A percentile compares a stretch with the other conserved stretches of the same genome.
phyloP scores from a whole-genome alignment of 2,797 vertebrate species.

The Chrysocyon brachyurus region DNA sequence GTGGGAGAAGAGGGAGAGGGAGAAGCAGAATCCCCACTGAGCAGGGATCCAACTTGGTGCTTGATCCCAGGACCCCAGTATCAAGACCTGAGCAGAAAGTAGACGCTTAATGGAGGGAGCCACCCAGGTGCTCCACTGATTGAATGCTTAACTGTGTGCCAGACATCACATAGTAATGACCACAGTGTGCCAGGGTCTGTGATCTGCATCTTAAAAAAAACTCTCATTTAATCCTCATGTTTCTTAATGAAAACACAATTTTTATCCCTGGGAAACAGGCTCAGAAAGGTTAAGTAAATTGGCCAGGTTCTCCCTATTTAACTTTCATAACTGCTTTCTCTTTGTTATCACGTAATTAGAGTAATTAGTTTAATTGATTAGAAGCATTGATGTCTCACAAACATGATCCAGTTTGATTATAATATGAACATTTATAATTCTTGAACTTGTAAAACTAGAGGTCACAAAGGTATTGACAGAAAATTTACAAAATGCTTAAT shows the following conservation, averaged over 20 bases:
- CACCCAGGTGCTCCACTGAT: background rate
- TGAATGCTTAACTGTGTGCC: background rate
- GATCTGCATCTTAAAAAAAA: background rate
- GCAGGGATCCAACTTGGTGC: background rate
- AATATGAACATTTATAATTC: background rate
- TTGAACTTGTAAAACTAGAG: background rate
- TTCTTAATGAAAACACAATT: background rate
- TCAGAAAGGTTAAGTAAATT: conserved; percentile 2
- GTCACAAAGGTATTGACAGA: background rate
- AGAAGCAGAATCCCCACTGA: background rate
- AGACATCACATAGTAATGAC: background rate
- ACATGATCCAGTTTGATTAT: background rate
- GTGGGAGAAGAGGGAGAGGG: background rate
- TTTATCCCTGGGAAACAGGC: background rate
- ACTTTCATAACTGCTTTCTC: background rate
- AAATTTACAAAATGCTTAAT: background rate
- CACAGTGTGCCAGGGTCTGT: background rate
- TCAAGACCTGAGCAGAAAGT: background rate
- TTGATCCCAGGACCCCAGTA: background rate
- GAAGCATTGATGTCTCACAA: background rate
- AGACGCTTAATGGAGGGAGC: background rate
- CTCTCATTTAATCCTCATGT: background rate
- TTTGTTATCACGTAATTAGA: background rate
- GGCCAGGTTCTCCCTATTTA: background rate
- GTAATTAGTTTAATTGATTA: background rate